These are phyloP conservation scores for Pentalonia nigronervosa DNA, from an alignment of 1,140 invertebrate species.

Conservation along the genomic window DNA sequence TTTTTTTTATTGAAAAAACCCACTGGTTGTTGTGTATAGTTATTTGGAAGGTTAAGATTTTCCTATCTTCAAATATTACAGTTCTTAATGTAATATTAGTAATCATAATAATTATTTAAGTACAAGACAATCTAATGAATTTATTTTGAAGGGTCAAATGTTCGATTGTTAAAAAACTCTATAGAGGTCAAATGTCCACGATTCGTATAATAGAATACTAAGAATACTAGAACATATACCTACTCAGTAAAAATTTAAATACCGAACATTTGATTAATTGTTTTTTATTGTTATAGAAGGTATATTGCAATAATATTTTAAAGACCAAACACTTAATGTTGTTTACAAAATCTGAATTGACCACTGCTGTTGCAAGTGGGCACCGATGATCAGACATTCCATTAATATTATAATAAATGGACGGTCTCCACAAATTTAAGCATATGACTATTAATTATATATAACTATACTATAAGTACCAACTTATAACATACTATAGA, in stretches of 20 bases:
- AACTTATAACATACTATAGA: background rate
- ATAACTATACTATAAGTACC: background rate
- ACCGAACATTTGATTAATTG: background rate
- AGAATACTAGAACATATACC: background rate
- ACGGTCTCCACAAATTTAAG: background rate
- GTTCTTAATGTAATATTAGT: background rate
- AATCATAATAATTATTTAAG: background rate
- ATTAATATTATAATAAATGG: background rate
- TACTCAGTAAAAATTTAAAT: conserved; percentile 11
- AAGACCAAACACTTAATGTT: conserved; percentile 4
- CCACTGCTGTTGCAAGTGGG: background rate
- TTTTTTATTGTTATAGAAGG: conserved; percentile 1
- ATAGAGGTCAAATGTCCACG: background rate
- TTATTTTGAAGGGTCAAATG: background rate
- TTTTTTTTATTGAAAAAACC: background rate
- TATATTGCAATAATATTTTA: conserved; percentile 20
- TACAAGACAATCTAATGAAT: background rate
- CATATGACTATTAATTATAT: background rate
- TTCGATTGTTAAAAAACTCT: background rate
- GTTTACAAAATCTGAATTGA: conserved; percentile 11
- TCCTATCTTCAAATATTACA: background rate
- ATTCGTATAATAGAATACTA: background rate
- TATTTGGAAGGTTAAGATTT: background rate
- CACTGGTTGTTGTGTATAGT: background rate
- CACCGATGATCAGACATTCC: background rate